A percentile compares a stretch with the other conserved stretches of the same genome.
Evolutionary conservation across 2,797 vertebrate species (phyloP).

Genomic region (Corythornis leucogaster): DNA sequence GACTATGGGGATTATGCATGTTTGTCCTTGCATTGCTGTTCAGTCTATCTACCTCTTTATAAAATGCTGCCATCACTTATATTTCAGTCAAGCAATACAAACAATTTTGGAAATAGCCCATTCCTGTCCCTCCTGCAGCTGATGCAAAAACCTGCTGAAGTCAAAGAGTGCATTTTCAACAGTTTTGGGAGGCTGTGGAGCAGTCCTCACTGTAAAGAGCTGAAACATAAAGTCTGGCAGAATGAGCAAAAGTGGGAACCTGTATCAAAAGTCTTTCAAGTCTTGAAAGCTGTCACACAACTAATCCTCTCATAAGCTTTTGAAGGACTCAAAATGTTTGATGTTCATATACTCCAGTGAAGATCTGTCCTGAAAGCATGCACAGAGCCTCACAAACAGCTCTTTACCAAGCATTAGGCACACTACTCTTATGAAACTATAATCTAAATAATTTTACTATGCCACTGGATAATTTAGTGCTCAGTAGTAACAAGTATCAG

Average conservation of each 20-base stretch:
- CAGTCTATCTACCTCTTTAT: background rate
- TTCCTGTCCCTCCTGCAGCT: background rate
- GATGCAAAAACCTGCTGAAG: background rate
- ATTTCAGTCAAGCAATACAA: background rate
- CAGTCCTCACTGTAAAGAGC: background rate
- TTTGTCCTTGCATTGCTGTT: background rate
- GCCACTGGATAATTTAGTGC: background rate
- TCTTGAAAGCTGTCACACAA: background rate
- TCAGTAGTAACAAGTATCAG: background rate
- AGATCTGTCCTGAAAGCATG: background rate
- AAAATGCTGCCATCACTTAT: background rate
- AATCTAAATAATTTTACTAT: background rate
- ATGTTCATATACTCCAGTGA: background rate
- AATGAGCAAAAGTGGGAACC: background rate
- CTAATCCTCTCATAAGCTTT: background rate
- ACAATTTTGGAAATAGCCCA: background rate
- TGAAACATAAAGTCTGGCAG: background rate
- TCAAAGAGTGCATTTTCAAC: background rate
- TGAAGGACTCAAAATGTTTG: rapidly evolving
- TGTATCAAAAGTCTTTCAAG: background rate
- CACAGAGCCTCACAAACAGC: background rate
- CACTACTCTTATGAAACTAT: background rate
- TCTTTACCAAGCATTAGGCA: background rate
- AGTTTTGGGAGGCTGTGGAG: background rate
- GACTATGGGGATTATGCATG: background rate